Evolutionary conservation across 2,797 vertebrate species (phyloP).

Genomic region (Rallus crepitans): DNA sequence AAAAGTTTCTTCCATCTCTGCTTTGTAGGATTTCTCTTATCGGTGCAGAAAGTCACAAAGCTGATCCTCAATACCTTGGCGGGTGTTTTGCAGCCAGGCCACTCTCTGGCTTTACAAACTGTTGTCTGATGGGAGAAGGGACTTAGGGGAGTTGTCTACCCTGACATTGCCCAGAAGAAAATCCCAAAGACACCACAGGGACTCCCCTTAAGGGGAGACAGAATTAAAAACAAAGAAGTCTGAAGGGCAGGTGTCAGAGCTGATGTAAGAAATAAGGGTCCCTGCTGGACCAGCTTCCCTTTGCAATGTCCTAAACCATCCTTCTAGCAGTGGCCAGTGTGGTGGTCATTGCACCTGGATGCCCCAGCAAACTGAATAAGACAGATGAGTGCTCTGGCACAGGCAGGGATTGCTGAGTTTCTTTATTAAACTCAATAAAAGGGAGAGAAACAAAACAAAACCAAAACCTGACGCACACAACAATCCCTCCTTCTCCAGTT

Average conservation of each 20-base stretch:
- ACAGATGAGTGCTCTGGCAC: neutral
- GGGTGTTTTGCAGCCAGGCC: neutral
- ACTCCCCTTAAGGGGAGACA: neutral
- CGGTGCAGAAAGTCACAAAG: neutral
- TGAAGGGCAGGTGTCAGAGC: neutral
- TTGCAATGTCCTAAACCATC: neutral
- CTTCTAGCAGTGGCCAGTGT: neutral
- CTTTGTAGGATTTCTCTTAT: neutral
- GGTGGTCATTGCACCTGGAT: neutral
- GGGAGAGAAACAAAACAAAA: constrained; percentile 11
- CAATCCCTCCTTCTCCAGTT: neutral
- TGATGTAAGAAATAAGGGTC: neutral
- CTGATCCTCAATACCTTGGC: neutral
- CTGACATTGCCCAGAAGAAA: neutral
- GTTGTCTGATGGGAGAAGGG: neutral
- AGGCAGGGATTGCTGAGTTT: neutral
- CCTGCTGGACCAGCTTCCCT: neutral
- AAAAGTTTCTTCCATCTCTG: neutral
- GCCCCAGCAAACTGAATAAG: neutral
- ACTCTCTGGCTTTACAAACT: neutral
- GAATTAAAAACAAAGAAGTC: neutral
- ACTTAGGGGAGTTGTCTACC: neutral
- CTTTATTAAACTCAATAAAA: constrained; percentile 20
- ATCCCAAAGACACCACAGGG: neutral
- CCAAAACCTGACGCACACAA: neutral